These are phyloP conservation scores for Montifringilla adamsi DNA, from an alignment of 2,113 vertebrate species.

Conservation along the genomic window DNA sequence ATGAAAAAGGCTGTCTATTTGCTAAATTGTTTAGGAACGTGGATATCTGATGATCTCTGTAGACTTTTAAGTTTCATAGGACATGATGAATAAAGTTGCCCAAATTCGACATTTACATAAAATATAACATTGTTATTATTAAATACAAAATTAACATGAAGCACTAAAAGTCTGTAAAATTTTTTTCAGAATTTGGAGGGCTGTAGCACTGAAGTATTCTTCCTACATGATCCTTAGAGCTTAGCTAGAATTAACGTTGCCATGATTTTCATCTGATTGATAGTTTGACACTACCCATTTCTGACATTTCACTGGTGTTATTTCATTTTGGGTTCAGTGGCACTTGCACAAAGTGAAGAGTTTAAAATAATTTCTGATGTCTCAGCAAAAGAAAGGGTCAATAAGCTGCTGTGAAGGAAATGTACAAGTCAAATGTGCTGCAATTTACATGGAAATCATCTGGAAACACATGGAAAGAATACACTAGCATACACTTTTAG, in stretches of 20 bases:
- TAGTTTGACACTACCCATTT: not conserved
- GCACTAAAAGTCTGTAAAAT: not conserved
- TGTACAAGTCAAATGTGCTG: not conserved
- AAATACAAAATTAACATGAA: not conserved
- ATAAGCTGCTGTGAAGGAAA: not conserved
- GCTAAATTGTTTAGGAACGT: not conserved
- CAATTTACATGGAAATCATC: not conserved
- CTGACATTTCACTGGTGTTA: not conserved
- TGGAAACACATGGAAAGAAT: not conserved
- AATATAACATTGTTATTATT: not conserved
- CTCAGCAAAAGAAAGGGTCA: slow-evolving; percentile 19
- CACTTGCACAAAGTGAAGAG: not conserved
- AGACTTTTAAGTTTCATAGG: not conserved
- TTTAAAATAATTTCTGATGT: slow-evolving; percentile 15
- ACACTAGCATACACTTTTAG: not conserved
- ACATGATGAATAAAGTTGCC: not conserved
- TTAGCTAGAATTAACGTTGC: not conserved
- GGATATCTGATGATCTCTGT: not conserved
- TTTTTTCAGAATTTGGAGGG: not conserved
- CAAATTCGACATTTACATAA: not conserved
- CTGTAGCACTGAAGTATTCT: not conserved
- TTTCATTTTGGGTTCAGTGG: not conserved
- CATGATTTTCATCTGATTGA: slow-evolving; percentile 14
- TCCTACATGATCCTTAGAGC: not conserved
- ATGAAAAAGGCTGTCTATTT: not conserved